Evolutionary conservation across 2,113 vertebrate species (phyloP).

Genomic region (Paralichthys olivaceus): DNA sequence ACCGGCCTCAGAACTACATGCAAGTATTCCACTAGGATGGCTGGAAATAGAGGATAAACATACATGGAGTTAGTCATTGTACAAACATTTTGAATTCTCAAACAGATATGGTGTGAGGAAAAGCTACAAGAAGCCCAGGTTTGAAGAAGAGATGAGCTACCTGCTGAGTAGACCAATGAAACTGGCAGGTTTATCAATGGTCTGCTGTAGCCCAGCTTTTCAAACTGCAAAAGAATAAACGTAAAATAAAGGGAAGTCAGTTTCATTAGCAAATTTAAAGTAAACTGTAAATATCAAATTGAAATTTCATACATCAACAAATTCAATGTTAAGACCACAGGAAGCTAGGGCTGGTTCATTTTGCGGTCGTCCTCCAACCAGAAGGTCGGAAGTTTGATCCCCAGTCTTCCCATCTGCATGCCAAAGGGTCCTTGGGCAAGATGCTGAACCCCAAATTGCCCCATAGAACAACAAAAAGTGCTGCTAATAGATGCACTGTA

Average conservation of each 20-base stretch:
- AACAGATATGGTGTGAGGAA: neutral
- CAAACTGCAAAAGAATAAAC: conserved; percentile 82
- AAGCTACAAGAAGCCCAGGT: neutral
- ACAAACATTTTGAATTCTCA: neutral
- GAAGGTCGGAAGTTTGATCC: too few relatives aligned
- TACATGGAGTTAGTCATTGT: neutral
- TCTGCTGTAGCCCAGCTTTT: conserved; percentile 88
- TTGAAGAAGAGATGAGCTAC: conserved; percentile 72
- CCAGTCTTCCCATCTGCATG: too few relatives aligned
- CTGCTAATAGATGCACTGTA: too few relatives aligned
- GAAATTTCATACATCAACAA: too few relatives aligned
- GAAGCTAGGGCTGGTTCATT: too few relatives aligned
- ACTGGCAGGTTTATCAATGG: conserved; percentile 89
- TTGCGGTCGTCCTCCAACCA: too few relatives aligned
- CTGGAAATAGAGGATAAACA: conserved; percentile 71
- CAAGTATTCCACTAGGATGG: conserved; percentile 86
- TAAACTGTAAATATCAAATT: too few relatives aligned
- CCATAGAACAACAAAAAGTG: too few relatives aligned
- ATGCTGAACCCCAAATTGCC: too few relatives aligned
- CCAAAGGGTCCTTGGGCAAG: too few relatives aligned
- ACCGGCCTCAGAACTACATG: conserved; percentile 88
- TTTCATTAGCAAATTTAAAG: too few relatives aligned
- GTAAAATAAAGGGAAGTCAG: neutral
- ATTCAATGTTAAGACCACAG: too few relatives aligned
- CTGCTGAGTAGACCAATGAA: conserved; percentile 87